phyloP scores from a whole-genome alignment of 2,797 vertebrate species.

The Pantherophis alleghaniensis region DNA sequence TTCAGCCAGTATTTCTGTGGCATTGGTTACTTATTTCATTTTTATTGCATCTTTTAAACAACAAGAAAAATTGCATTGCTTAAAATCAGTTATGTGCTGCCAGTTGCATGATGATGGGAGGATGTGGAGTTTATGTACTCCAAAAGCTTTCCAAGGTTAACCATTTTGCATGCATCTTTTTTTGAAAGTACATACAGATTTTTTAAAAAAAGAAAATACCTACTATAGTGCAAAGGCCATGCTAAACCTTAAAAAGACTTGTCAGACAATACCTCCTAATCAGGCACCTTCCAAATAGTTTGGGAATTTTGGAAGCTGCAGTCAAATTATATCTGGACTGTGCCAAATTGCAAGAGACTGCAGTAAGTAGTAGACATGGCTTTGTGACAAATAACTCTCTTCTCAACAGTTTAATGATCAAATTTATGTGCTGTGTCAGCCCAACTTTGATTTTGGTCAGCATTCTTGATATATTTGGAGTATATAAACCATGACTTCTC shows the following conservation, averaged over 20 bases:
- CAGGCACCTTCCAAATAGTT: not conserved
- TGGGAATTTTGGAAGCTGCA: not conserved
- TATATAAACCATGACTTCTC: constrained; percentile 34
- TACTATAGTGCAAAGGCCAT: not conserved
- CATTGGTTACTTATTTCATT: not conserved
- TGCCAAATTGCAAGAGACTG: not conserved
- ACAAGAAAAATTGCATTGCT: not conserved
- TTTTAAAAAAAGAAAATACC: not conserved
- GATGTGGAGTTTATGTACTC: not conserved
- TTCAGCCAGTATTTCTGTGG: not conserved
- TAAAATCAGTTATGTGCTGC: not conserved
- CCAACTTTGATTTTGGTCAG: constrained; percentile 24
- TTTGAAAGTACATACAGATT: not conserved
- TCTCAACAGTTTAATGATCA: constrained; percentile 8
- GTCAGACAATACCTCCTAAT: not conserved
- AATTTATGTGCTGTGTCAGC: constrained; percentile 33
- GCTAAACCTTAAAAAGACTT: not conserved
- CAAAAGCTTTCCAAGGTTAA: not conserved
- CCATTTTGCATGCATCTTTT: not conserved
- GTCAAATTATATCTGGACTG: not conserved
- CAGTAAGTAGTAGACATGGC: not conserved
- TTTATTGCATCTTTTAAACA: not conserved
- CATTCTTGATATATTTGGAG: constrained; percentile 21
- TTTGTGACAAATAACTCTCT: constrained; percentile 15
- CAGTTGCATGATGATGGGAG: not conserved